Conservation (phyloP, 2,888 invertebrate species). For the Platerodrilus igneus region DNA sequence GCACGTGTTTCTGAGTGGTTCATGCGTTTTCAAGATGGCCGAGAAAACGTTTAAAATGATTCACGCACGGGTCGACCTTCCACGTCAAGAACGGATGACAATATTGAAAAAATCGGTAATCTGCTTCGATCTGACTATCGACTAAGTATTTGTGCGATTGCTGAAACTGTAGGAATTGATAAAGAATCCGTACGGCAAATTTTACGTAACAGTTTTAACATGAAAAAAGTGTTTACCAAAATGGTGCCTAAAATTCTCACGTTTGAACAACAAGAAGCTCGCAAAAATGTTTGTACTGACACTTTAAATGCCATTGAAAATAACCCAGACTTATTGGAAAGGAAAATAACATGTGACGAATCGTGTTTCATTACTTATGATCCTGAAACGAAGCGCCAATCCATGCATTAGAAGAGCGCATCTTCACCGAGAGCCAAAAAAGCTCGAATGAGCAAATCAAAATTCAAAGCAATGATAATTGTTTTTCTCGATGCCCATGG, state of each 20-base stretch:
- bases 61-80: constrained; percentile 15
- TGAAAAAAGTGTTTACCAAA: constrained; percentile 1
- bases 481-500: too few species aligned
- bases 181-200: constrained; percentile 1
- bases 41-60: constrained; percentile 18
- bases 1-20: constrained; percentile 17
- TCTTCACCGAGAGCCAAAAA: too few species aligned
- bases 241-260: too few species aligned
- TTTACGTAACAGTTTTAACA: background rate
- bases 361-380: too few species aligned
- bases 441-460: too few species aligned
- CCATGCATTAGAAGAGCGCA: too few species aligned
- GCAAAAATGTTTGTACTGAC: constrained; percentile 7
- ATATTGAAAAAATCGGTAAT: constrained; percentile 22
- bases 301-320: too few species aligned
- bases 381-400: too few species aligned
- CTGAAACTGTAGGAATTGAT: constrained; percentile 8
- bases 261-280: constrained; percentile 8
- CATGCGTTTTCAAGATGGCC: constrained; percentile 16
- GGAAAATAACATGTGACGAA: too few species aligned
- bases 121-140: constrained; percentile 18
- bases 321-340: too few species aligned
- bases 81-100: constrained; percentile 19
- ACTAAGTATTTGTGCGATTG: constrained; percentile 11
- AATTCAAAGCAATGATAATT: too few species aligned